Conservation (phyloP, 2,113 vertebrate species). For the Oryzias melastigma region DNA sequence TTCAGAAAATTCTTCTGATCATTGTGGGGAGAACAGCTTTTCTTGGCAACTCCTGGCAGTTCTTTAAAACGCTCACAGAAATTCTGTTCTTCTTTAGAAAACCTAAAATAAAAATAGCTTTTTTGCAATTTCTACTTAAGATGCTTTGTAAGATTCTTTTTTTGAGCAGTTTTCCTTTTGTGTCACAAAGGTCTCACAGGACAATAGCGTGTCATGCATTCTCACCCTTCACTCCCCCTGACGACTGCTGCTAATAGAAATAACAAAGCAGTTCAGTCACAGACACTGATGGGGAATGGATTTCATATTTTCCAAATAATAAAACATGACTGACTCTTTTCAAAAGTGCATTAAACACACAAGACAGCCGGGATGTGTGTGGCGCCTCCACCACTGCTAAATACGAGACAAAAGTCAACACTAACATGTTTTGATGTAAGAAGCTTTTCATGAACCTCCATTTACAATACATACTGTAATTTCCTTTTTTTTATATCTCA, state of each 20-base stretch:
- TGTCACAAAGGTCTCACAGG: slow-evolving; percentile 28
- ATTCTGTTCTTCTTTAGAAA: no score
- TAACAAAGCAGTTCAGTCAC: slow-evolving; percentile 40
- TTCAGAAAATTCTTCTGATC: no score
- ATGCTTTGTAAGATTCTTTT: neutral
- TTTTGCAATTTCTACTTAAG: neutral
- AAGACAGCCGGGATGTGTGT: neutral
- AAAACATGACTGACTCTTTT: slow-evolving; percentile 20
- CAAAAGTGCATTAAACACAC: slow-evolving; percentile 11
- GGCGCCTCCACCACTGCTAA: neutral
- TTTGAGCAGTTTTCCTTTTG: slow-evolving; percentile 1
- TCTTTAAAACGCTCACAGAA: no score
- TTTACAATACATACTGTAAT: neutral
- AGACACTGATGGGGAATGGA: slow-evolving; percentile 38
- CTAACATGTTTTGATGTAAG: no score
- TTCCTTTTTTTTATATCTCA: slow-evolving; percentile 7
- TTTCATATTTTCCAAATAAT: slow-evolving; percentile 32
- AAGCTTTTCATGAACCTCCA: no score
- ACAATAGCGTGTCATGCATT: slow-evolving; percentile 62
- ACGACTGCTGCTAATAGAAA: slow-evolving; percentile 39
- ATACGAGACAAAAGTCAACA: neutral
- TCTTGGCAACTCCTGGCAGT: no score
- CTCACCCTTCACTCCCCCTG: slow-evolving; percentile 49
- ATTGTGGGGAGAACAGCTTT: no score
- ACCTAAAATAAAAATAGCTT: no score